Evolutionary conservation across 2,113 vertebrate genomes (phyloP), one percentile per base, ranked within the genome.

Genomic region (Alethe castanea): DNA sequence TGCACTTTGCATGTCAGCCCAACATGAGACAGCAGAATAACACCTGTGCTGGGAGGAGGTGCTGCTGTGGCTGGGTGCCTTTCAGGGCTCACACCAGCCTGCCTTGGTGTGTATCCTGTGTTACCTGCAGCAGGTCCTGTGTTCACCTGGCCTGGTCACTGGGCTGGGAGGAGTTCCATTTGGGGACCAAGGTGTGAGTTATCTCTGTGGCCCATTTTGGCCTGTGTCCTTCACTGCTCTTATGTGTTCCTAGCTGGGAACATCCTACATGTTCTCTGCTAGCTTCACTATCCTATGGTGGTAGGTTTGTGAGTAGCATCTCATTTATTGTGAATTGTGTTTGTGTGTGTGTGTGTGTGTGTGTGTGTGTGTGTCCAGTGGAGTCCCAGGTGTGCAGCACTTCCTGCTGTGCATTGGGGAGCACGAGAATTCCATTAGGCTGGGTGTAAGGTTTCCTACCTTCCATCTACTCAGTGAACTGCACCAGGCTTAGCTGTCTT

Each of bases 391-490:
- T 1, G 2, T 18, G 31, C 17, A 35, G 42, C 54, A 12, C 50
- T 81, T 83, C n/a, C 48, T 3, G 5, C 36, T 71, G n/a, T 81
- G 29, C 48, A 6, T 8, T 78, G 64, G 40, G 90, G 35, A 92
- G 87, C 62, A 54, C 44, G 59, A 87, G 81, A 91, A 89, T 79
- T 53, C 31, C 65, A 61, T 85, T 80, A 89, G 71, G 8, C 31
- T 79, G 40, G 1, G 4, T 89, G 47, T 86, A 91, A 91, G 23
- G 50, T 94, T 95, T 91, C 89, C 57, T 20, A 4, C 65, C 65
- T 94, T 84, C 86, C 78, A 60, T 96, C 81, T 96, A 57, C 81
- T 87, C 65, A 23, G 57, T 81, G 61, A 76, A 61, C 53, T 67
- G 73, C 53, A 89, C 20, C 64, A 76, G 91, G 45, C 84, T 79